Percentiles rank a stretch among this genome's conserved stretches.
phyloP scores from a whole-genome alignment of 2,888 invertebrate genomes.

The Drepana falcataria region DNA sequence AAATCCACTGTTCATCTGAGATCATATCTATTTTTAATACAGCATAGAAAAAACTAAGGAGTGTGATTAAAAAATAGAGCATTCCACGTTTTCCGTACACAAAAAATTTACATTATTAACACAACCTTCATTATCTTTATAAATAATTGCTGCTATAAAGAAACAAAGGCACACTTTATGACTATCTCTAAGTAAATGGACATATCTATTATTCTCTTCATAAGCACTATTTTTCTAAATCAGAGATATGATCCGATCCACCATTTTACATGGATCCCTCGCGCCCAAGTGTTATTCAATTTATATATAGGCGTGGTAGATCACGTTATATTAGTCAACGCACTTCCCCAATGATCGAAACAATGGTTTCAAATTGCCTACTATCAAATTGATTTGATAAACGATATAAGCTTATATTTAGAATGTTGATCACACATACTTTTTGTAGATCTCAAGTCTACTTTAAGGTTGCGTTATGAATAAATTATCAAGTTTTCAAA shows the following conservation, averaged over 20 bases:
- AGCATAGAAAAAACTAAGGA: no score
- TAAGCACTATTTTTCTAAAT: constrained; percentile 37
- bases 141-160: constrained; percentile 17
- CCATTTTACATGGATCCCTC: constrained; percentile 6
- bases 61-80: not conserved
- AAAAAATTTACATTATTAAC: constrained; percentile 13
- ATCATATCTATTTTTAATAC: no score
- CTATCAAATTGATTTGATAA: constrained; percentile 44
- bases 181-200: constrained; percentile 32
- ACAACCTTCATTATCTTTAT: constrained; percentile 26
- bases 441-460: constrained; percentile 4
- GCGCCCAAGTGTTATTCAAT: not conserved
- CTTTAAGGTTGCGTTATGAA: not conserved
- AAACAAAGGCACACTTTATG: constrained; percentile 44
- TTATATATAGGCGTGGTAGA: not conserved
- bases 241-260: constrained; percentile 22
- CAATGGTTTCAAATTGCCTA: constrained; percentile 41
- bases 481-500: not conserved
- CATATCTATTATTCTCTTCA: constrained; percentile 43
- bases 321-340: constrained; percentile 8
- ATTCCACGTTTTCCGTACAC: not conserved
- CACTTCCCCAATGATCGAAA: constrained; percentile 27
- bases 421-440: not conserved
- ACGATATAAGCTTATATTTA: constrained; percentile 34
- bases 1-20: no score